Evolutionary conservation across 2,888 invertebrate genomes (phyloP).

Genomic region (Pimpla rufipes): DNA sequence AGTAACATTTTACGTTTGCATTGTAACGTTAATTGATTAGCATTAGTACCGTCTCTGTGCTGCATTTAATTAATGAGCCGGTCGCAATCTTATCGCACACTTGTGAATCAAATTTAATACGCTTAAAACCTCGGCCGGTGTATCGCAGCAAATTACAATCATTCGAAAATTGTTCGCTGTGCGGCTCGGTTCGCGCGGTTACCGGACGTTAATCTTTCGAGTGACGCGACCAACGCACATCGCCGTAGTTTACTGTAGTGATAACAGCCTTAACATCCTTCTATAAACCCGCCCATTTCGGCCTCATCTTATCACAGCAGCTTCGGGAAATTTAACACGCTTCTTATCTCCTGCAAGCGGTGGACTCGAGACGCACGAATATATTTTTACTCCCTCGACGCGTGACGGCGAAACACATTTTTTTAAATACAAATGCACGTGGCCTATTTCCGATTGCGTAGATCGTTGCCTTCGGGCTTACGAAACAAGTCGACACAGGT

Average conservation of each 20-base stretch:
- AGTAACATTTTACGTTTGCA: neutral
- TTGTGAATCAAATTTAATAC: neutral
- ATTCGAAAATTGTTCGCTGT: neutral
- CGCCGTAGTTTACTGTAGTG: neutral
- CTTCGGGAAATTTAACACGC: conserved; percentile 31
- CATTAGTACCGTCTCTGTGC: neutral
- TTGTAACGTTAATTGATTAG: neutral
- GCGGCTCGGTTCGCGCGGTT: neutral
- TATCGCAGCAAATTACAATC: neutral
- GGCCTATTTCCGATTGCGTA: neutral
- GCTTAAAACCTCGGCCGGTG: neutral
- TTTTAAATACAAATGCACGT: neutral
- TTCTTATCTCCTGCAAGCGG: conserved; percentile 21
- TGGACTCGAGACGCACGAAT: neutral
- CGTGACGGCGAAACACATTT: neutral
- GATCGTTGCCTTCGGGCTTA: neutral
- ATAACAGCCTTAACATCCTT: conserved; percentile 15
- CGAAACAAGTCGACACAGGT: neutral
- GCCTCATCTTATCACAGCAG: conserved; percentile 3
- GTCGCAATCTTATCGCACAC: neutral
- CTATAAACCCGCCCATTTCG: conserved; percentile 43
- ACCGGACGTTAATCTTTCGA: conserved; percentile 1
- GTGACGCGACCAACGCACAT: neutral
- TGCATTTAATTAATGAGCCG: neutral
- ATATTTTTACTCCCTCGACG: conserved; percentile 1